Evolutionary conservation across 30 jellyfish, hydroid and myxozoan species (phyloP).

Genomic region (Rhopilema esculentum): DNA sequence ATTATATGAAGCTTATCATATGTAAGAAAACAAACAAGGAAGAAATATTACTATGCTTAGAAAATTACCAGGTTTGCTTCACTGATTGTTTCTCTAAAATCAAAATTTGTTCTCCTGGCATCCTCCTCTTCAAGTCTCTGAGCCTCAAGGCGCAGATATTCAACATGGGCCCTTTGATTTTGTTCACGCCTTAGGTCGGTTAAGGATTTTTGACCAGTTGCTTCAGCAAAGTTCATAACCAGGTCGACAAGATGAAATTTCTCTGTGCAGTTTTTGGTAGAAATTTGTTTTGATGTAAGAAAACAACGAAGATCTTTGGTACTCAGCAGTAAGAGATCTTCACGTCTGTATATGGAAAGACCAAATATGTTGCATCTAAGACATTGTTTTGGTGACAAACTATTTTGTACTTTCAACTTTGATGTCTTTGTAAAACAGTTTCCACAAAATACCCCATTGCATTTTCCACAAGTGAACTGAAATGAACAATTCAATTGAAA

Average conservation of each 20-base stretch:
- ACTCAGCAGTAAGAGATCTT: constrained; percentile 72
- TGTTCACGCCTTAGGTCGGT: constrained; percentile 80
- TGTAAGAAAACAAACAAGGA: background rate
- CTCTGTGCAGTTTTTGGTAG: constrained; percentile 86
- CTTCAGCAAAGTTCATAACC: constrained; percentile 95
- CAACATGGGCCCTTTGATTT: constrained; percentile 64
- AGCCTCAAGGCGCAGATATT: constrained; percentile 85
- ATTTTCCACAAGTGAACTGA: constrained; percentile 79
- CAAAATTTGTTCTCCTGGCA: constrained; percentile 1
- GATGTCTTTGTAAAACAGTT: constrained; percentile 79
- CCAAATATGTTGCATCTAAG: constrained; percentile 82
- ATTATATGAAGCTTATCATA: no score
- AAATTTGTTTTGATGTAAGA: constrained; percentile 65
- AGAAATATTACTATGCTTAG: background rate
- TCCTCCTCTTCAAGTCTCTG: constrained; percentile 72
- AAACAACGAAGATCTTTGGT: constrained; percentile 78
- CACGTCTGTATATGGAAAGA: constrained; percentile 63
- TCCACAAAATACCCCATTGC: constrained; percentile 82
- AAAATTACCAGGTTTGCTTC: constrained; percentile 19
- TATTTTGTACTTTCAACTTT: constrained; percentile 16
- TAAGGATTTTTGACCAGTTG: constrained; percentile 72
- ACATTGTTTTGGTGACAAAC: constrained; percentile 43
- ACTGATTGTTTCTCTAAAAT: background rate
- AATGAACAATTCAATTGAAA: constrained; percentile 21
- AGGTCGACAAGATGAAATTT: constrained; percentile 84